A percentile compares a stretch with the other conserved stretches of the same genome.
Evolutionary conservation across 35 echinoderm and acorn worm species (phyloP).

Genomic region (Hemicentrotus pulcherrimus): DNA sequence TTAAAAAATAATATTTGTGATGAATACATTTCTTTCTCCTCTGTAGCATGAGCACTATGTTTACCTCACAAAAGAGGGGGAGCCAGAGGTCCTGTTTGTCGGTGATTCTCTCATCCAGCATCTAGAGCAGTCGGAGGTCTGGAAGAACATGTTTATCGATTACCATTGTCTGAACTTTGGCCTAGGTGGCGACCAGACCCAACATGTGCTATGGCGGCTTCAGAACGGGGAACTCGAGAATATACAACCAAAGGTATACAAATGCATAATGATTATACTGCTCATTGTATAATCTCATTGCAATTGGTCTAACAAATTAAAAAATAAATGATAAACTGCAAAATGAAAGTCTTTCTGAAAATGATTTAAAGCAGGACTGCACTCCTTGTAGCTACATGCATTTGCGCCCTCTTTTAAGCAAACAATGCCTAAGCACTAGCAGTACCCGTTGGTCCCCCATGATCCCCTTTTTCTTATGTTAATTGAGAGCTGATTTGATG

Average conservation of each 20-base stretch:
- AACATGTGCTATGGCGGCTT: slow-evolving; percentile 90
- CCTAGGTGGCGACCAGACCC: slow-evolving; percentile 83
- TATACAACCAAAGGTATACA: slow-evolving; percentile 86
- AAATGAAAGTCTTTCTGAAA: too few relatives aligned
- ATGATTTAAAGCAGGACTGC: too few relatives aligned
- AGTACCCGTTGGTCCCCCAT: too few relatives aligned
- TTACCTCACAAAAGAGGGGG: slow-evolving; percentile 63
- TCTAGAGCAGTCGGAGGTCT: slow-evolving; percentile 76
- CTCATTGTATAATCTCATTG: too few relatives aligned
- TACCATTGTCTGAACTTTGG: slow-evolving; percentile 93
- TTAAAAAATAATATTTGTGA: too few relatives aligned
- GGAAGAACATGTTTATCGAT: slow-evolving; percentile 76
- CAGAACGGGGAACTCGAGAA: slow-evolving; percentile 88
- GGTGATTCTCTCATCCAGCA: slow-evolving; percentile 88
- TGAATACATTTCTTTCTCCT: slow-evolving; percentile 14
- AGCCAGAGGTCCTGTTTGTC: slow-evolving; percentile 92
- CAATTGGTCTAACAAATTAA: too few relatives aligned
- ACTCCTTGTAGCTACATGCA: too few relatives aligned
- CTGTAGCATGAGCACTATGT: slow-evolving; percentile 80
- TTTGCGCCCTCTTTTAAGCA: too few relatives aligned
- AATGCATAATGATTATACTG: neutral
- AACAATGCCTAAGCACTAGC: too few relatives aligned
- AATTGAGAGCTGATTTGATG: too few relatives aligned
- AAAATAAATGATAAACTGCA: too few relatives aligned
- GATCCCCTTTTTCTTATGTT: too few relatives aligned